Percentiles rank a stretch among this genome's conserved stretches.
Conservation (phyloP, 2,797 vertebrate species). For the Onychomys torridus region DNA sequence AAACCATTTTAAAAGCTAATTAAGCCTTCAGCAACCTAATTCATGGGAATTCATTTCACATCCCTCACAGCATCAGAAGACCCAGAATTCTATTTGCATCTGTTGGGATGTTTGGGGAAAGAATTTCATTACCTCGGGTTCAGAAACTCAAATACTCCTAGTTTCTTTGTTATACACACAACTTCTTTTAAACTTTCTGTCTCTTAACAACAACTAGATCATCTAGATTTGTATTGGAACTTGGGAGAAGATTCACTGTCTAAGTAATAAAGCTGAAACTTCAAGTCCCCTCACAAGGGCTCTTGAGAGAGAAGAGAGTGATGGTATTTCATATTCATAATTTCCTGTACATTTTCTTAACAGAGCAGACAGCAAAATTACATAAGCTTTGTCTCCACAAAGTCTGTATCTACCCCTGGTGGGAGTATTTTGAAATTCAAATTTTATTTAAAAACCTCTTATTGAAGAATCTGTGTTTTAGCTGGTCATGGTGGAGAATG, state of each 20-base stretch:
- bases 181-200: not conserved
- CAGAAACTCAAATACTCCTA: not conserved
- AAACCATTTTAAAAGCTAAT: constrained; percentile 35
- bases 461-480: not conserved
- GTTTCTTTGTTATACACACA: not conserved
- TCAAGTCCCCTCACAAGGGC: not conserved
- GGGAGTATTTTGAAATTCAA: constrained; percentile 31
- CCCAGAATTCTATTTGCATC: not conserved
- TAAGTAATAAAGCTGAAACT: constrained; percentile 34
- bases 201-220: not conserved
- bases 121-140: not conserved
- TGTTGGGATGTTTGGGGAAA: constrained; percentile 32
- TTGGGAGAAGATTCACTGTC: not conserved
- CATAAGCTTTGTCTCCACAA: not conserved
- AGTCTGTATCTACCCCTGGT: not conserved
- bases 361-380: not conserved
- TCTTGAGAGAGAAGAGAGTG: not conserved
- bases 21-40: constrained; percentile 2
- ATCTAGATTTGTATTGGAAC: constrained; percentile 22
- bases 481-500: accelerated
- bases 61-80: not conserved
- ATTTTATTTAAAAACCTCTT: not conserved
- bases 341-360: constrained; percentile 4
- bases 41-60: not conserved
- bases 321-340: not conserved